phyloP scores from a whole-genome alignment of 2,888 invertebrate species.

The Tachina fera region DNA sequence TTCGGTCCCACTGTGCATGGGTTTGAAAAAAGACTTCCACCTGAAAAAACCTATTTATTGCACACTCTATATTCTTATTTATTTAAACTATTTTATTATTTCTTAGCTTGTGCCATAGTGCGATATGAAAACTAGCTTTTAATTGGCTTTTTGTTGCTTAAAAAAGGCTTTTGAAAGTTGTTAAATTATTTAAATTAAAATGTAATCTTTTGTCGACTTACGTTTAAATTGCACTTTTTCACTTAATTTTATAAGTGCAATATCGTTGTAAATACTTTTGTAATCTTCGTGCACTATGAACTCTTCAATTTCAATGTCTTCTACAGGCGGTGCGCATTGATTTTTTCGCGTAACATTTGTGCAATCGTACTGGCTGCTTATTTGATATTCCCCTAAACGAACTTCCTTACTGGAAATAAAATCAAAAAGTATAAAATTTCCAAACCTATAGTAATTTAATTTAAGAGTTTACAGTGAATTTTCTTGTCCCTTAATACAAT shows the following conservation, averaged over 20 bases:
- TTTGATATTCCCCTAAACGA: slow-evolving; percentile 77
- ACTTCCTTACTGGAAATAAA: slow-evolving; percentile 72
- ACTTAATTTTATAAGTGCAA: slow-evolving; percentile 76
- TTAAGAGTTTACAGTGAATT: slow-evolving; percentile 74
- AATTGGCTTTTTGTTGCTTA: no score
- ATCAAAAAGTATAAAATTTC: not conserved
- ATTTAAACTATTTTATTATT: no score
- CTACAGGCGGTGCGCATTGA: slow-evolving; percentile 76
- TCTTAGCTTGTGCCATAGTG: no score
- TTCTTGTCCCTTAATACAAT: slow-evolving; percentile 74
- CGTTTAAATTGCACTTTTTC: slow-evolving; percentile 74
- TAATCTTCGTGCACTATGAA: slow-evolving; percentile 66
- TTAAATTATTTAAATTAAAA: not conserved
- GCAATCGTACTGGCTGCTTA: slow-evolving; percentile 76
- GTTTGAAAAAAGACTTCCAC: no score
- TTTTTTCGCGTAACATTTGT: slow-evolving; percentile 73
- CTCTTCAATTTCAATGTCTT: slow-evolving; percentile 76
- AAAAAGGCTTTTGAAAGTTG: not conserved
- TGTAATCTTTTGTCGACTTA: slow-evolving; percentile 64
- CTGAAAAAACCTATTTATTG: no score
- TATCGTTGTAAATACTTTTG: slow-evolving; percentile 73
- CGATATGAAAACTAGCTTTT: no score
- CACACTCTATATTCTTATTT: no score
- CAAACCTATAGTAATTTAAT: not conserved
- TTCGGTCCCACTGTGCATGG: no score